Base-by-base conservation (phyloP, 30 jellyfish, hydroid and myxozoan genomes). In the Cassiopea andromeda region DNA sequence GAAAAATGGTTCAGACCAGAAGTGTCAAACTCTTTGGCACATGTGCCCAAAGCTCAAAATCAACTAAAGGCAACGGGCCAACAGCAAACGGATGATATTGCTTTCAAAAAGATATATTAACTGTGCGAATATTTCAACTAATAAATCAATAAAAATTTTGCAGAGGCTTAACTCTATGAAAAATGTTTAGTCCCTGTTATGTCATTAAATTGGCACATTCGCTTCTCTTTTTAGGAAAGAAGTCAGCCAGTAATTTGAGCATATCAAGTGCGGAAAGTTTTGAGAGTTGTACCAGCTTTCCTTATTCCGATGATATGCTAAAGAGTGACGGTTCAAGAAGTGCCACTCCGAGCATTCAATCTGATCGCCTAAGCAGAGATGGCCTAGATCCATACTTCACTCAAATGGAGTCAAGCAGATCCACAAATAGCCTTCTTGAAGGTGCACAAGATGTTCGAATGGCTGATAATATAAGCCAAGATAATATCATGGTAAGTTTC, bases 181-280 rank as follows among this genome's bases (percentile, higher is more conserved):
- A n/a, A n/a, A n/a, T n/a, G n/a, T n/a, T n/a, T n/a, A n/a, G n/a
- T n/a, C n/a, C n/a, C n/a, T n/a, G n/a, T n/a, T n/a, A n/a, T n/a
- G n/a, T n/a, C n/a, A n/a, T n/a, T n/a, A n/a, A n/a, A n/a, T n/a
- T n/a, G n/a, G n/a, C n/a, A n/a, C n/a, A n/a, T n/a, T n/a, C n/a
- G n/a, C n/a, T n/a, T n/a, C n/a, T n/a, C n/a, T n/a, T n/a, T n/a
- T 2, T 38, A 70, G 79, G 38, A 70, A 70, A 70, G 79, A 87
- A 66, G 72, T 87, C 94, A 38, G 49, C 69, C 1, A 87, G 94
- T 70, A 87, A 78, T 75, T 38, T 74, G 60, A 87, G 94, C 90
- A 77, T 87, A 46, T 87, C 94, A 69, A 90, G 97, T 67, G 97
- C 82, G 46, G 97, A 90, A n/a, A 90, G 97, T 73, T 90, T 73